Percentiles rank a stretch among this genome's conserved stretches.
Evolutionary conservation across 2,888 invertebrate species (phyloP).

Genomic region (Drosophila infuscata): DNA sequence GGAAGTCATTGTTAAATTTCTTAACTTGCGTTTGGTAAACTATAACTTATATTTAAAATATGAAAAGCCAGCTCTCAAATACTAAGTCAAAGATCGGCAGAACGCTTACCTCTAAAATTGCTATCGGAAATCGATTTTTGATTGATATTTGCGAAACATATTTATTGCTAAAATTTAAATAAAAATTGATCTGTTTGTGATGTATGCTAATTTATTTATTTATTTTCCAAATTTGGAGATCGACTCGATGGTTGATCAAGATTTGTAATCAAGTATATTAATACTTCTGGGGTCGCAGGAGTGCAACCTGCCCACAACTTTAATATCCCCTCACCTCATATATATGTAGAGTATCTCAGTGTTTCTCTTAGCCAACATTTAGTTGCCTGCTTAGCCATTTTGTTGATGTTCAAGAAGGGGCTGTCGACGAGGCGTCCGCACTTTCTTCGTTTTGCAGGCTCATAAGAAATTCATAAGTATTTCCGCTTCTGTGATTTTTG

Average conservation of each 20-base stretch:
- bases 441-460: slow-evolving; percentile 65
- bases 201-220: not conserved
- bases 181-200: not conserved
- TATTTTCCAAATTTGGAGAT: not conserved
- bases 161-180: not conserved
- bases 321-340: not conserved
- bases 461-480: slow-evolving; percentile 84
- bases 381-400: slow-evolving; percentile 9
- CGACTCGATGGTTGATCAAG: not conserved
- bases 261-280: not conserved
- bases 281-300: not conserved
- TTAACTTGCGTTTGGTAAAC: not conserved
- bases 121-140: not conserved
- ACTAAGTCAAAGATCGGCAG: not conserved
- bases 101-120: not conserved
- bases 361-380: not conserved
- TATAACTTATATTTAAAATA: not conserved
- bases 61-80: not conserved
- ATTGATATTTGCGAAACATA: not conserved
- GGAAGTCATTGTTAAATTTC: not conserved
- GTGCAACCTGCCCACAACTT: no score
- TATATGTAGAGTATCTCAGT: not conserved
- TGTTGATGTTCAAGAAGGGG: slow-evolving; percentile 46
- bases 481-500: slow-evolving; percentile 83
- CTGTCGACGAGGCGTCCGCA: slow-evolving; percentile 41